Conservation (phyloP, 37 sponge, comb jelly and placozoan genomes). For the Halisarca cf. caerulea region DNA sequence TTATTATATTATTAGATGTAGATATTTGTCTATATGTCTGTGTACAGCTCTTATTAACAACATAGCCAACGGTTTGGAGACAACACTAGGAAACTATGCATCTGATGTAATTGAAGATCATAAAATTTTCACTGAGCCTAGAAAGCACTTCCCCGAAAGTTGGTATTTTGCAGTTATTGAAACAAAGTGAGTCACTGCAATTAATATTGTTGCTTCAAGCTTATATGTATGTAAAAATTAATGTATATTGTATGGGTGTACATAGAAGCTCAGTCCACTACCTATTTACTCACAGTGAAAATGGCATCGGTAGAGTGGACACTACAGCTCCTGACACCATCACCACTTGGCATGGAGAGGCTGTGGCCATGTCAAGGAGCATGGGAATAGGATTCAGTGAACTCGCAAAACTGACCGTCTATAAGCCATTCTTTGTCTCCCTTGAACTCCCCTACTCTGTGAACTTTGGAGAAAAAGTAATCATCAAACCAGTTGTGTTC, state of each 20-base stretch:
- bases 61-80: too few species aligned
- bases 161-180: conserved; percentile 34
- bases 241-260: not conserved
- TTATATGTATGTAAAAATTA: not conserved
- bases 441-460: conserved; percentile 61
- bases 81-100: too few species aligned
- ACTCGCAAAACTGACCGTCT: conserved; percentile 20
- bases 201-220: not conserved
- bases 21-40: too few species aligned
- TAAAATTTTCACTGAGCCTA: conserved; percentile 4
- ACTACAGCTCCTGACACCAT: conserved; percentile 58
- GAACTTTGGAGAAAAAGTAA: conserved; percentile 55
- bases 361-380: conserved; percentile 5
- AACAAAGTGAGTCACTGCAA: conserved; percentile 34
- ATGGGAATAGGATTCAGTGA: conserved; percentile 39
- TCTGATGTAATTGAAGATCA: not conserved
- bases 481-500: conserved; percentile 49
- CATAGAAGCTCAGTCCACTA: not conserved
- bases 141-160: conserved; percentile 67
- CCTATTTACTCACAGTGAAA: too few species aligned
- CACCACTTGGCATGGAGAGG: conserved; percentile 61
- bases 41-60: too few species aligned
- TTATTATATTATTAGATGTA: too few species aligned
- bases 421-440: conserved; percentile 59
- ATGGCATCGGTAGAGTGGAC: too few species aligned